Base-by-base conservation (phyloP, 2,888 invertebrate genomes). In the Epinotia ramella region DNA sequence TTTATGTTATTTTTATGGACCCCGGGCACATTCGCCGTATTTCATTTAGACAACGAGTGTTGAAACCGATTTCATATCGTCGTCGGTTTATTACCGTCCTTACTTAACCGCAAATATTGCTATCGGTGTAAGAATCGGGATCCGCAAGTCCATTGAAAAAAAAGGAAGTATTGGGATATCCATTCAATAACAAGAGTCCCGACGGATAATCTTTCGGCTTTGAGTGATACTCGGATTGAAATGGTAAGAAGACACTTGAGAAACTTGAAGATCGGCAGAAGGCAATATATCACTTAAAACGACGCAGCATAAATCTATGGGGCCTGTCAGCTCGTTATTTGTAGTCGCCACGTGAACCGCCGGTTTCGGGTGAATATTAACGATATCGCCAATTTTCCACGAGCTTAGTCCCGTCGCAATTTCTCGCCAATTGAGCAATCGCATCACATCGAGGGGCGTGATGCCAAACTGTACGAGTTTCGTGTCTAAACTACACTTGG, bases 361-460 rank as follows among this genome's bases (percentile, higher is more conserved):
- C 84, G 87, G 91, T 93, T 93, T 93, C 91, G 91, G 94, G 92
- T 94, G 94, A 94, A 94, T 94, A 94, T 94, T 94, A 94, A 94
- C 93, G 92, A 93, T 94, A 94, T 93, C 93, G 92, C 91, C 94
- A 93, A 94, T 94, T 94, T 94, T 94, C 92, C 92, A 89, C 89
- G 87, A 93, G 93, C 90, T 94, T 93, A 93, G 88, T 87, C 89
- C 86, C 93, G 91, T 89, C 91, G 93, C 93, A 94, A 94, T 94
- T 94, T 94, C 91, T 89, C 94, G 94, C 91, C 94, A 94, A 94
- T 94, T 94, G 93, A 91, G 92, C 94, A 93, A 93, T 92, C 89
- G 92, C 85, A 91, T 91, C 91, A 87, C 82, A 88, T 88, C 86
- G 85, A 81, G 82, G 87, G 86, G 86, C 83, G 84, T 85, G 85